phyloP scores from a whole-genome alignment of 2,888 invertebrate species.

The Netelia melanura region DNA sequence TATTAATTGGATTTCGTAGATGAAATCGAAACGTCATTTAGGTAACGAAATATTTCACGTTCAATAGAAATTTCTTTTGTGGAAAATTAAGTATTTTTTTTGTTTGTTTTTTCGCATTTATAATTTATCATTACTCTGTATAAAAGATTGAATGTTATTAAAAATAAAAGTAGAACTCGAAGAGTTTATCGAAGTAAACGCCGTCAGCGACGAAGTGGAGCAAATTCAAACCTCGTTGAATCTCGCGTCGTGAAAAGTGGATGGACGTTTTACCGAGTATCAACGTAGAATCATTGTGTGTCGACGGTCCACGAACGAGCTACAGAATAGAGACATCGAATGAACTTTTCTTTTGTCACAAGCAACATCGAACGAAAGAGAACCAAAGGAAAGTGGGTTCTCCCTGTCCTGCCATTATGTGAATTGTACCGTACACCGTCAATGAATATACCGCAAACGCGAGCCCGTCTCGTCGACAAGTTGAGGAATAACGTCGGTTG shows the following conservation, averaged over 20 bases:
- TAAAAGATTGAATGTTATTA: too few species aligned
- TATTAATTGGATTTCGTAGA: neutral
- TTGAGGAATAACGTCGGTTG: constrained; percentile 39
- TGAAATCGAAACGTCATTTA: neutral
- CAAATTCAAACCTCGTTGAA: neutral
- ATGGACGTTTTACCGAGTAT: neutral
- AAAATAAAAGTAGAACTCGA: too few species aligned
- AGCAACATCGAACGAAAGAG: constrained; percentile 4
- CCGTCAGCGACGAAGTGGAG: too few species aligned
- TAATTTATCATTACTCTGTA: too few species aligned
- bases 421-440: constrained; percentile 33
- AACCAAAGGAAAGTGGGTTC: neutral
- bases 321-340: constrained; percentile 16
- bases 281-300: constrained; percentile 9
- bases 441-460: constrained; percentile 36
- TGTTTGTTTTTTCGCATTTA: too few species aligned
- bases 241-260: neutral
- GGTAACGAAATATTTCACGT: too few species aligned
- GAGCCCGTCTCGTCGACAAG: constrained; percentile 38
- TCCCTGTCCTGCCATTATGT: constrained; percentile 31
- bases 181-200: too few species aligned
- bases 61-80: too few species aligned
- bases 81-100: too few species aligned
- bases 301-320: neutral
- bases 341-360: constrained; percentile 46